Percentiles rank a stretch among this genome's conserved stretches.
Evolutionary conservation across 2,113 vertebrate species (phyloP).

Genomic region (Phyllostomus hastatus): DNA sequence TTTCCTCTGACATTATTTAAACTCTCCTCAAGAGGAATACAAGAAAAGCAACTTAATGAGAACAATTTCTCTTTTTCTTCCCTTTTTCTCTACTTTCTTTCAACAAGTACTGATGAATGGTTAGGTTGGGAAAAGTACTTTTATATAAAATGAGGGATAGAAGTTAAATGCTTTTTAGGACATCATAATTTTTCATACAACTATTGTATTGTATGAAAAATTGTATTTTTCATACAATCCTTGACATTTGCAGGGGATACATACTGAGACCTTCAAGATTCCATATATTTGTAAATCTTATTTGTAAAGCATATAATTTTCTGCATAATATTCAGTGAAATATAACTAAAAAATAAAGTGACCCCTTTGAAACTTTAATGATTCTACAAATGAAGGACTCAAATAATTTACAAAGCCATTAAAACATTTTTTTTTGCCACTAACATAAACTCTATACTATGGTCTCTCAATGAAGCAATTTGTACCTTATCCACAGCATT

Average conservation of each 20-base stretch:
- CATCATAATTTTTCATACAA: constrained; percentile 47
- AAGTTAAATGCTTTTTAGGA: neutral
- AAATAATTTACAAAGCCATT: constrained; percentile 52
- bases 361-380: constrained; percentile 42
- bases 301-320: constrained; percentile 21
- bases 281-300: constrained; percentile 28
- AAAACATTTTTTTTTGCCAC: constrained; percentile 2
- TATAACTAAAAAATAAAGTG: constrained; percentile 53
- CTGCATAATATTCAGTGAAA: constrained; percentile 50
- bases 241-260: neutral
- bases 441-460: neutral
- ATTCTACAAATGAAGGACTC: constrained; percentile 45
- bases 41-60: neutral
- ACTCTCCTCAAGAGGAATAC: constrained; percentile 1
- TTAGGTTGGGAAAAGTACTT: neutral
- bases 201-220: no score
- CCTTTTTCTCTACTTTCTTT: neutral
- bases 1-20: constrained; percentile 6
- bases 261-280: constrained; percentile 20
- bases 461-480: neutral
- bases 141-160: neutral
- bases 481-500: neutral
- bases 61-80: neutral
- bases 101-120: neutral
- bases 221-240: constrained; percentile 53